A percentile compares a stretch with the other conserved stretches of the same genome.
These are phyloP conservation scores for Laticauda laticaudata DNA, from an alignment of 2,113 vertebrate genomes.

Conservation along the genomic window DNA sequence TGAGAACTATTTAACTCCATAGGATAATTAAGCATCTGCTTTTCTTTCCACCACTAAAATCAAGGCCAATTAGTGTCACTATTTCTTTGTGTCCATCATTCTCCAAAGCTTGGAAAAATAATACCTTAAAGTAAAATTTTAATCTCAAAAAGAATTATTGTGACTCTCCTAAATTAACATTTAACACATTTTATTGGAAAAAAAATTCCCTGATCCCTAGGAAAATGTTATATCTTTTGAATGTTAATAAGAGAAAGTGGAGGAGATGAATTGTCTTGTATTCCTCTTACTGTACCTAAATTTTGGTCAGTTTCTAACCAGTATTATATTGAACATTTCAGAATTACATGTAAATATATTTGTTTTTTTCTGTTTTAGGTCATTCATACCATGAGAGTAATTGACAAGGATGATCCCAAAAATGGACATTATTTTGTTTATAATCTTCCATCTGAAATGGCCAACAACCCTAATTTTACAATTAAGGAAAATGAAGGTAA, in stretches of 20 bases:
- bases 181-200: not conserved
- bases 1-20: not conserved
- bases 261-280: not conserved
- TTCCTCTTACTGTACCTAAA: not conserved
- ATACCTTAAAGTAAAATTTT: not conserved
- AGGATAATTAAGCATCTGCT: not conserved
- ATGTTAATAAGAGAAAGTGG: not conserved
- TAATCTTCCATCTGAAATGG: slow-evolving; percentile 90
- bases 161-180: not conserved
- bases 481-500: slow-evolving; percentile 96
- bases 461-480: slow-evolving; percentile 96
- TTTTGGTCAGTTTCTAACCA: not conserved
- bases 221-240: not conserved
- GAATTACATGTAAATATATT: slow-evolving; percentile 37
- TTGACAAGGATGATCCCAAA: slow-evolving; percentile 94
- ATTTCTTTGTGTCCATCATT: not conserved
- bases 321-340: not conserved
- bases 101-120: not conserved
- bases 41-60: not conserved
- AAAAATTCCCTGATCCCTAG: not conserved
- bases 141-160: not conserved
- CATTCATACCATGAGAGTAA: slow-evolving; percentile 92
- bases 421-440: slow-evolving; percentile 95
- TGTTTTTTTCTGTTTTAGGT: slow-evolving; percentile 75
- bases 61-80: not conserved